Conservation (phyloP, 2,888 invertebrate genomes). For the Coronaproctus castanopsis region DNA sequence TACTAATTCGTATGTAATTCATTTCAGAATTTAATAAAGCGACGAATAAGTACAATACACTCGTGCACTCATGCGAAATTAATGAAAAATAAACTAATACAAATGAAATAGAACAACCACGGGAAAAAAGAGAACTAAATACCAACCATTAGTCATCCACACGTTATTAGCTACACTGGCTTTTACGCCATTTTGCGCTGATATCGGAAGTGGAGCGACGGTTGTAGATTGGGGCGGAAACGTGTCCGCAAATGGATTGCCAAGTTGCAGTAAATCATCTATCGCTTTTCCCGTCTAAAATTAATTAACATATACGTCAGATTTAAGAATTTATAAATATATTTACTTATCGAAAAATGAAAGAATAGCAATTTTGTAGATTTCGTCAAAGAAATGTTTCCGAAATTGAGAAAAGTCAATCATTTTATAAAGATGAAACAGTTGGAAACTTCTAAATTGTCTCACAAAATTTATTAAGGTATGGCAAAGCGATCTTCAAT, state of each 20-base stretch:
- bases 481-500: too few species aligned
- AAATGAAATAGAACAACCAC: too few species aligned
- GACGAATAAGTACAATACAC: too few species aligned
- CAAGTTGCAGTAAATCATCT: conserved; percentile 69
- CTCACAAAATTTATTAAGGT: too few species aligned
- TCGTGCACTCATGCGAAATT: too few species aligned
- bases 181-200: conserved; percentile 18
- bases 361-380: background rate
- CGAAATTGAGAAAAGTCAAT: background rate
- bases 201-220: conserved; percentile 23
- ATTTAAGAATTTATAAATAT: conserved; percentile 1
- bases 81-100: too few species aligned
- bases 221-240: conserved; percentile 37
- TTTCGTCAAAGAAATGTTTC: background rate
- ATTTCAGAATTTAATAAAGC: too few species aligned
- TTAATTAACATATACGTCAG: conserved; percentile 1
- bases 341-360: background rate
- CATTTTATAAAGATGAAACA: background rate
- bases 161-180: conserved; percentile 27
- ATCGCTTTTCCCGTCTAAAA: conserved; percentile 42
- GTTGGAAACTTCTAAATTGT: too few species aligned
- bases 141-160: conserved; percentile 35
- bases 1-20: too few species aligned
- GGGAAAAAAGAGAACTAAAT: background rate
- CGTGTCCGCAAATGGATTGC: conserved; percentile 81